Percentiles rank a stretch among this genome's conserved stretches.
These are phyloP conservation scores for Heterodera filipjevi DNA, from an alignment of 2,888 invertebrate species.

Conservation along the genomic window DNA sequence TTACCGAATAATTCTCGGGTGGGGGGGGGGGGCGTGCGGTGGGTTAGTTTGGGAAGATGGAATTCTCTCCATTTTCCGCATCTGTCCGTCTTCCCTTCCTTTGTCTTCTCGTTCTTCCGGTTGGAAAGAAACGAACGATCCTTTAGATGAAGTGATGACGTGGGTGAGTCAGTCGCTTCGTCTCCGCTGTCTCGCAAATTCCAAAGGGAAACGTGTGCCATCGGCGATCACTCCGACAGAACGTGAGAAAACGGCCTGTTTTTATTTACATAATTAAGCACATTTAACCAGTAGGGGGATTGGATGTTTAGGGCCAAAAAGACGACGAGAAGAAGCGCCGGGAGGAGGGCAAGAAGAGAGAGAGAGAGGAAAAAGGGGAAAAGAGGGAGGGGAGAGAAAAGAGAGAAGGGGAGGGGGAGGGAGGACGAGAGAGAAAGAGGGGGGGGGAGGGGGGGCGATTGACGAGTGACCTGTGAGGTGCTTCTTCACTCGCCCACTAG, in stretches of 20 bases:
- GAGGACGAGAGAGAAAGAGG: not conserved
- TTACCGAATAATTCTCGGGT: not conserved
- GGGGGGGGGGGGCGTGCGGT: not conserved
- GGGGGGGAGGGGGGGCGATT: not conserved
- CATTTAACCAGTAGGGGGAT: too few species aligned
- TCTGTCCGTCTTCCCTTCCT: not conserved
- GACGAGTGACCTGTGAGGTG: not conserved
- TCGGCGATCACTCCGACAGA: not conserved
- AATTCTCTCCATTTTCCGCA: not conserved
- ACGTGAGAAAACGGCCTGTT: too few species aligned
- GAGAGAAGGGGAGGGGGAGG: not conserved
- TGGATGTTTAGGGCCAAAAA: not conserved
- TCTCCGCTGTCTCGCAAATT: not conserved
- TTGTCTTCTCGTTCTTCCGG: not conserved
- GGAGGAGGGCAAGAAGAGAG: too few species aligned
- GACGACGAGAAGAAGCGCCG: too few species aligned
- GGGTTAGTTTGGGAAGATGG: not conserved
- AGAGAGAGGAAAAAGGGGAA: too few species aligned
- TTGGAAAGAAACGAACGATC: not conserved
- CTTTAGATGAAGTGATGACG: not conserved
- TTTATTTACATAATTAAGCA: too few species aligned
- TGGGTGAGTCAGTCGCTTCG: not conserved
- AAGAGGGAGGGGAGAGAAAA: not conserved
- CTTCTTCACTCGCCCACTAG: not conserved
- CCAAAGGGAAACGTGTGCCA: not conserved